Conservation (phyloP, 2,888 invertebrate species). For the Patella pellucida region DNA sequence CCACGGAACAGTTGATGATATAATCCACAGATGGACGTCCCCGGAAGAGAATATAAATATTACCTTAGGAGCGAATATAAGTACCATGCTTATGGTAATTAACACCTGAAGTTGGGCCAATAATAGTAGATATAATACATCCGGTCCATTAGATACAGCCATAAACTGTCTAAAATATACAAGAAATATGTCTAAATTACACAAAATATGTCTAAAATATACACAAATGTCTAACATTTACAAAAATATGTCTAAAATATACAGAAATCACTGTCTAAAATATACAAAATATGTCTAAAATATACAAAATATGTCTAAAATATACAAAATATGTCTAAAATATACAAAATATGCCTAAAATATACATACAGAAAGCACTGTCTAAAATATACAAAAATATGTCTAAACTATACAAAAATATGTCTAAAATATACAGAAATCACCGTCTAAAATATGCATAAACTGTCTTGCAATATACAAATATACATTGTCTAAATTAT, state of each 20-base stretch:
- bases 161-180: slow-evolving; percentile 55
- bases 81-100: slow-evolving; percentile 56
- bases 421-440: not conserved
- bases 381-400: not conserved
- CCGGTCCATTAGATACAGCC: slow-evolving; percentile 57
- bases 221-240: slow-evolving; percentile 42
- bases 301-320: not conserved
- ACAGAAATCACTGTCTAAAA: slow-evolving; percentile 34
- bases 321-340: not conserved
- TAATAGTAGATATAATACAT: slow-evolving; percentile 54
- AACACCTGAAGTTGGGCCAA: slow-evolving; percentile 60
- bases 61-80: slow-evolving; percentile 66
- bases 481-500: too few relatives aligned
- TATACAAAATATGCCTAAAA: not conserved
- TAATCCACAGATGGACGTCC: too few relatives aligned
- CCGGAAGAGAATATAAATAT: not conserved
- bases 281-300: slow-evolving; percentile 34
- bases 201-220: not conserved
- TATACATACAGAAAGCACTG: not conserved
- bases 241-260: not conserved
- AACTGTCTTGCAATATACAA: too few relatives aligned
- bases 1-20: too few relatives aligned
- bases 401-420: not conserved
- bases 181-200: not conserved
- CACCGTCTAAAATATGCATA: too few relatives aligned